These are phyloP conservation scores for Drosophila antonietae DNA, from an alignment of 2,888 invertebrate genomes.

Conservation along the genomic window DNA sequence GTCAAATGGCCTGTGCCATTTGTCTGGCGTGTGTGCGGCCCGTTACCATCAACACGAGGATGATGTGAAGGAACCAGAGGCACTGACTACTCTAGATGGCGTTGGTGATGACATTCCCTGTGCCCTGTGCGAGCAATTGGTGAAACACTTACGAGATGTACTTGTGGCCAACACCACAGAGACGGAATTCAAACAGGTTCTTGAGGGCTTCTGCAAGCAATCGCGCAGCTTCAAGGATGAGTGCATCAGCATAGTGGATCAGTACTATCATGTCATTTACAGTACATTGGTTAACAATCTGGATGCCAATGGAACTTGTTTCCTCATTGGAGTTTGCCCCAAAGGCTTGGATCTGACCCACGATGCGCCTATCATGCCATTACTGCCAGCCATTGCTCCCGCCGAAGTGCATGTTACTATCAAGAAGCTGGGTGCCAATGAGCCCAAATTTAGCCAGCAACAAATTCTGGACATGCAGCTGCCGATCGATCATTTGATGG, in stretches of 20 bases:
- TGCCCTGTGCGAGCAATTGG: conserved; percentile 93
- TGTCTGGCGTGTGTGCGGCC: conserved; percentile 90
- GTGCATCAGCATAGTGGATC: conserved; percentile 91
- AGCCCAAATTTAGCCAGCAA: conserved; percentile 80
- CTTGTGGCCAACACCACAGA: conserved; percentile 94
- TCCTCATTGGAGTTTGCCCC: conserved; percentile 86
- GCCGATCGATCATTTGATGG: conserved; percentile 85
- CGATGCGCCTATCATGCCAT: conserved; percentile 86
- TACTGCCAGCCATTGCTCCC: conserved; percentile 86
- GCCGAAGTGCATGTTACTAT: conserved; percentile 84
- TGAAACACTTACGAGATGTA: conserved; percentile 91
- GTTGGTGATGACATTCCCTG: conserved; percentile 89
- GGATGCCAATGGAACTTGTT: conserved; percentile 89
- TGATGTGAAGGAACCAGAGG: conserved; percentile 83
- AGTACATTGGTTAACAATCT: conserved; percentile 88
- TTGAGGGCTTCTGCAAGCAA: conserved; percentile 92
- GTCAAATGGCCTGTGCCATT: conserved; percentile 89
- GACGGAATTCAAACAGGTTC: conserved; percentile 90
- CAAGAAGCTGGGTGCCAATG: conserved; percentile 78
- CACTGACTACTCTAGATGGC: conserved; percentile 85
- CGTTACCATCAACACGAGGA: conserved; percentile 88
- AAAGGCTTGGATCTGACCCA: conserved; percentile 62
- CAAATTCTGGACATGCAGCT: conserved; percentile 84
- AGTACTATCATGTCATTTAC: conserved; percentile 92
- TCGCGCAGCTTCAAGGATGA: conserved; percentile 90